Evolutionary conservation across 2,888 invertebrate genomes (phyloP).

Genomic region (Polyploca ridens): DNA sequence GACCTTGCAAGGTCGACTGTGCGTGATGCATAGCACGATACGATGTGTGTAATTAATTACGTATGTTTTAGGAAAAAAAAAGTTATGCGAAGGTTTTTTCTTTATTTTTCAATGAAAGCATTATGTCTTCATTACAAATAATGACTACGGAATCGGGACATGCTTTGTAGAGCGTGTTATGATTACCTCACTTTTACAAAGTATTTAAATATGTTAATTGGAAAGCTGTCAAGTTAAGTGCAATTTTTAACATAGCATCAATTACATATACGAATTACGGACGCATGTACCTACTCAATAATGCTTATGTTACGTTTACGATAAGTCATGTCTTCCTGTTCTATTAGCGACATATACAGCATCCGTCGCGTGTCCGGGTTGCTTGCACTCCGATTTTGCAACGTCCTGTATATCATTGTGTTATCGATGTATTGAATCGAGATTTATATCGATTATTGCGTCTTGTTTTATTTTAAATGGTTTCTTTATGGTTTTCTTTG

Average conservation of each 20-base stretch:
- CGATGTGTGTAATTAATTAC: conserved; percentile 10
- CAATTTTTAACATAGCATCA: neutral
- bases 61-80: conserved; percentile 11
- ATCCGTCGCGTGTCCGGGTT: conserved; percentile 9
- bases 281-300: neutral
- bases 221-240: neutral
- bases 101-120: conserved; percentile 8
- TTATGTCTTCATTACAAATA: neutral
- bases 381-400: conserved; percentile 11
- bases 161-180: conserved; percentile 5
- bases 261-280: conserved; percentile 6
- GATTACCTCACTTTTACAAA: conserved; percentile 2
- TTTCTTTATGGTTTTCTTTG: neutral
- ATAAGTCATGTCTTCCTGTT: conserved; percentile 8
- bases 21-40: conserved; percentile 26
- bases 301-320: neutral
- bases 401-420: conserved; percentile 10
- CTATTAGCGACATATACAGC: conserved; percentile 9
- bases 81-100: conserved; percentile 7
- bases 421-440: conserved; percentile 9
- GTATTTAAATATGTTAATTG: conserved; percentile 6
- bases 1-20: conserved; percentile 55
- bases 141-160: neutral
- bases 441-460: neutral
- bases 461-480: neutral